Conservation (phyloP, 2,888 invertebrate genomes). For the Drosophila bunnanda region DNA sequence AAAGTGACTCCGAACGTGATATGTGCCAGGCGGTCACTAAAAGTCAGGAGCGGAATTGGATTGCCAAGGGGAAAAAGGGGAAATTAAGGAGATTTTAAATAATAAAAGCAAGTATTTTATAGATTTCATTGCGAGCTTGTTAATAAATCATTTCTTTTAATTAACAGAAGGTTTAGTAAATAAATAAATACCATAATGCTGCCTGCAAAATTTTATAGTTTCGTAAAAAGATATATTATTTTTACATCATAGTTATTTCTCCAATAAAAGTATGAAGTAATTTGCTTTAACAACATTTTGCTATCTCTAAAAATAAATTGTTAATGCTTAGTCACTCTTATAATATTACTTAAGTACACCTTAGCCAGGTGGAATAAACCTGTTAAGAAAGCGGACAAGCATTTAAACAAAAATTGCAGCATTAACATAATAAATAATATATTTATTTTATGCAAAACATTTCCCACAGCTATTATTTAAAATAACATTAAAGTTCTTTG, state of each 20-base stretch:
- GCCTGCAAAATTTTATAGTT: background rate
- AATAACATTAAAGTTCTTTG: slow-evolving; percentile 9
- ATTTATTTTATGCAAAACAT: background rate
- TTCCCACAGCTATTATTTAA: slow-evolving; percentile 12
- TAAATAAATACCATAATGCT: no score
- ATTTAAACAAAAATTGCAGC: background rate
- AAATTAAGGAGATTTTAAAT: background rate
- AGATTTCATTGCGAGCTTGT: background rate
- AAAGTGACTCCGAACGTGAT: slow-evolving; percentile 34
- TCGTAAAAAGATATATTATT: background rate
- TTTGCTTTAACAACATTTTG: background rate
- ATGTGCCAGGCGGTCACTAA: slow-evolving; percentile 48
- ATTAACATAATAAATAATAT: slow-evolving; percentile 15
- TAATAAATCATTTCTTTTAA: background rate
- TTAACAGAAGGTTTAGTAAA: background rate
- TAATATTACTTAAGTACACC: slow-evolving; percentile 8
- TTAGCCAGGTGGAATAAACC: background rate
- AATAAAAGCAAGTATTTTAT: background rate
- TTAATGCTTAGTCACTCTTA: no score
- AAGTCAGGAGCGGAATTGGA: slow-evolving; percentile 24
- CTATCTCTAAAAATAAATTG: background rate
- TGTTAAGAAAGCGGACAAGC: slow-evolving; percentile 6
- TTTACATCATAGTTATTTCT: background rate
- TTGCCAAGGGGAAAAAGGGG: rapidly evolving
- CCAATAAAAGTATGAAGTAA: background rate